These are phyloP conservation scores for Lochmaea capreae DNA, from an alignment of 2,888 invertebrate species.

Conservation along the genomic window DNA sequence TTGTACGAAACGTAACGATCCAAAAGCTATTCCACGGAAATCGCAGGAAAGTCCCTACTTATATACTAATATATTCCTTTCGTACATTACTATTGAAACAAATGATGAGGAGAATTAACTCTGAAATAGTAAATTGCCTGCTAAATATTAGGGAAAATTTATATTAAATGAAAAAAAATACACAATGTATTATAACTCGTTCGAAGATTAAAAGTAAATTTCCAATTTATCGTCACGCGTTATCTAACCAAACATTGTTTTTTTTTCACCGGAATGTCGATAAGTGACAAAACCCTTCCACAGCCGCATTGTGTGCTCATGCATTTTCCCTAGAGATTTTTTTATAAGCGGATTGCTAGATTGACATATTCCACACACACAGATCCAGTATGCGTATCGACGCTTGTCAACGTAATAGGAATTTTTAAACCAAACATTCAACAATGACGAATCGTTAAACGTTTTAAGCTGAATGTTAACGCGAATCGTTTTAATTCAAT, in stretches of 20 bases:
- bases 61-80: no score
- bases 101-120: no score
- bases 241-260: conserved; percentile 14
- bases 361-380: conserved; percentile 18
- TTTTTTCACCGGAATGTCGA: conserved; percentile 13
- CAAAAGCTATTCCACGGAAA: no score
- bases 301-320: conserved; percentile 15
- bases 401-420: conserved; percentile 15
- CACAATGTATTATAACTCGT: not conserved
- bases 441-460: conserved; percentile 3
- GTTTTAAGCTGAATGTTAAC: conserved; percentile 2
- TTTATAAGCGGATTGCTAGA: conserved; percentile 25
- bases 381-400: conserved; percentile 10
- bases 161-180: no score
- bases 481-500: not conserved
- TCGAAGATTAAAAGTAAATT: not conserved
- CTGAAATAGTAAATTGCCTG: no score
- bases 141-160: no score
- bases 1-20: no score
- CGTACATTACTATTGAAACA: no score
- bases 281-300: conserved; percentile 25
- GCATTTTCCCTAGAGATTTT: conserved; percentile 23
- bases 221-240: conserved; percentile 9
- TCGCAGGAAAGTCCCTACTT: no score
- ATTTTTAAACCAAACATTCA: conserved; percentile 23